Evolutionary conservation across 1,140 invertebrate species (phyloP).

Genomic region (Linepithema humile): DNA sequence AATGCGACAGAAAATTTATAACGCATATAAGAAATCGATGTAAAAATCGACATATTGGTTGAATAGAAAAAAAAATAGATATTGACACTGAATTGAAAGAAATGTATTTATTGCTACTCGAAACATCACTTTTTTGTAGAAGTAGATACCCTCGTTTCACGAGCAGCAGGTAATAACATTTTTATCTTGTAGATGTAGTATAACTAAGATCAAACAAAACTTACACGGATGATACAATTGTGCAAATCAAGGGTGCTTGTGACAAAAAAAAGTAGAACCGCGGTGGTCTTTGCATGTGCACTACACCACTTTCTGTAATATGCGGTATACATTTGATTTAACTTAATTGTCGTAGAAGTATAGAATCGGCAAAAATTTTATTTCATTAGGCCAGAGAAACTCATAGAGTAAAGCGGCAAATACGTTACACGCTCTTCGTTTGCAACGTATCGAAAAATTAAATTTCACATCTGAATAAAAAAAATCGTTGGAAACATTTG

Average conservation of each 20-base stretch:
- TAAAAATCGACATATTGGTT: slow-evolving; percentile 22
- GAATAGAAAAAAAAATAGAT: slow-evolving; percentile 57
- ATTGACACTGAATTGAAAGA: slow-evolving; percentile 62
- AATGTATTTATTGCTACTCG: slow-evolving; percentile 70
- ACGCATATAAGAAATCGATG: slow-evolving; percentile 17
- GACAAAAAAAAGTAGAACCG: slow-evolving; percentile 15
- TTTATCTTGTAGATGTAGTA: slow-evolving; percentile 42
- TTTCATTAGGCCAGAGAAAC: slow-evolving; percentile 26
- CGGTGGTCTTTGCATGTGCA: neutral
- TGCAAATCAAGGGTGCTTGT: neutral
- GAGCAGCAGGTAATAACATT: slow-evolving; percentile 44
- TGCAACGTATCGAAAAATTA: neutral
- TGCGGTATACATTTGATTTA: neutral
- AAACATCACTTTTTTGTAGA: slow-evolving; percentile 54
- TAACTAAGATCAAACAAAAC: slow-evolving; percentile 57
- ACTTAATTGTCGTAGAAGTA: neutral
- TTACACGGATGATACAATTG: slow-evolving; percentile 7
- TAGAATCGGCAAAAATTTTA: neutral
- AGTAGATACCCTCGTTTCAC: slow-evolving; percentile 44
- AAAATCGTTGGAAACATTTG: slow-evolving; percentile 12
- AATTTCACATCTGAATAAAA: neutral
- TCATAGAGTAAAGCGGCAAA: slow-evolving; percentile 43
- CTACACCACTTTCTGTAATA: slow-evolving; percentile 15
- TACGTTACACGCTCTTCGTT: slow-evolving; percentile 3
- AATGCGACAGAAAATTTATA: neutral